Base-by-base conservation (phyloP, 2,113 vertebrate species). In the Ophiodon elongatus region DNA sequence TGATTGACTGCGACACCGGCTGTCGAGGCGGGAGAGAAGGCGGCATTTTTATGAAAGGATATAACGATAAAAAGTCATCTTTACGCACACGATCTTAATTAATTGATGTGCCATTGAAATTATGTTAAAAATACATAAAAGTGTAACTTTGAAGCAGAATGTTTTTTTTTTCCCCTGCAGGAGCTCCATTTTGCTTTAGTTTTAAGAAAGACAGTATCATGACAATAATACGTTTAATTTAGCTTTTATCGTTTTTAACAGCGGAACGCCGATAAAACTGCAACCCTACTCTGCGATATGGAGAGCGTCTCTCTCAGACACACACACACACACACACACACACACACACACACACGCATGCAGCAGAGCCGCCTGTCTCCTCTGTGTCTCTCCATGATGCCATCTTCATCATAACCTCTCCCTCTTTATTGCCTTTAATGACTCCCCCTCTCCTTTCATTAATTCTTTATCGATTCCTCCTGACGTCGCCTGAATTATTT, bases 371-470 rank as follows among this genome's bases (percentile, higher is more conserved):
- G 73, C 35, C 79, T 80, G 88, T 91, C 89, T 93, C 89, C 91
- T 90, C 88, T 76, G 85, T 88, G 90, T 94, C 90, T 91, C 88
- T 92, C 90, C 54, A 91, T 90, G 93, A 95, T 95, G 92, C 93
- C 91, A 93, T 95, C 93, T 94, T 94, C 94, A 95, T 95, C 94
- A 95, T 95, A 93, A 94, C 85, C 86, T 86, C 87, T 90, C 88
- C 87, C 90, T 91, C 93, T 94, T 95, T 96, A 96, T 96, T 95
- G 94, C 94, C 91, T 94, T 94, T 95, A 96, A 95, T 94, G 95
- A 95, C 95, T 95, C 92, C 85, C 92, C 93, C 92, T 92, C 90
- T 92, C 90, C 93, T 94, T 95, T 94, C 94, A 95, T 96, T 95
- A 94, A 96, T 96, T 95, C 94, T 94, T 94, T 95, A 96, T 96